Conservation (phyloP, 1,140 invertebrate species). For the roundworm (Caenorhabditis elegans) region DNA sequence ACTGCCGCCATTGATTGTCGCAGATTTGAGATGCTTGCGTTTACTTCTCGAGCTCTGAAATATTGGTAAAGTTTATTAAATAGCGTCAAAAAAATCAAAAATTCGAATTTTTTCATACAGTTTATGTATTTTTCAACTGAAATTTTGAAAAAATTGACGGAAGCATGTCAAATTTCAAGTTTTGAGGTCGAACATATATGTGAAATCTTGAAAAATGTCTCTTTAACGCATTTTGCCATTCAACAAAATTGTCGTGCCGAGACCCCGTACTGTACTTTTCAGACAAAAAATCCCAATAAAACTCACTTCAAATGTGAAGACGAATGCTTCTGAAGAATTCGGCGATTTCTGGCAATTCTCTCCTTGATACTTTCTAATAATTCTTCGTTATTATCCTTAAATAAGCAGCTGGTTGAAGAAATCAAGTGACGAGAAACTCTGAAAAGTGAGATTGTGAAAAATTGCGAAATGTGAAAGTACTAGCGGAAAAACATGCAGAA, state of each 20-base stretch:
- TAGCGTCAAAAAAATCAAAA: too few species aligned
- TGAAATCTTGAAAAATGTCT: too few species aligned
- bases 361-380: background rate
- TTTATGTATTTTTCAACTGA: too few species aligned
- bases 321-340: constrained; percentile 33
- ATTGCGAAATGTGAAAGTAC: background rate
- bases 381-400: background rate
- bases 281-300: background rate
- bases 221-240: too few species aligned
- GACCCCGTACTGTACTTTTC: too few species aligned
- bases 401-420: background rate
- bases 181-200: too few species aligned
- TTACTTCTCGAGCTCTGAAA: constrained; percentile 34
- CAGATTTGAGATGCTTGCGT: constrained; percentile 39
- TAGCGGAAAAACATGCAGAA: too few species aligned
- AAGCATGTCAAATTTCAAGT: too few species aligned
- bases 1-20: constrained; percentile 27
- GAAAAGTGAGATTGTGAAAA: background rate
- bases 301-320: constrained; percentile 30
- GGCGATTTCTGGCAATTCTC: background rate
- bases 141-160: too few species aligned
- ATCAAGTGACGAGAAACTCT: background rate
- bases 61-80: too few species aligned
- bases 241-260: too few species aligned
- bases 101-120: too few species aligned